These are phyloP conservation scores for Ellobium chinense DNA, from an alignment of 2,888 invertebrate species.

Conservation along the genomic window DNA sequence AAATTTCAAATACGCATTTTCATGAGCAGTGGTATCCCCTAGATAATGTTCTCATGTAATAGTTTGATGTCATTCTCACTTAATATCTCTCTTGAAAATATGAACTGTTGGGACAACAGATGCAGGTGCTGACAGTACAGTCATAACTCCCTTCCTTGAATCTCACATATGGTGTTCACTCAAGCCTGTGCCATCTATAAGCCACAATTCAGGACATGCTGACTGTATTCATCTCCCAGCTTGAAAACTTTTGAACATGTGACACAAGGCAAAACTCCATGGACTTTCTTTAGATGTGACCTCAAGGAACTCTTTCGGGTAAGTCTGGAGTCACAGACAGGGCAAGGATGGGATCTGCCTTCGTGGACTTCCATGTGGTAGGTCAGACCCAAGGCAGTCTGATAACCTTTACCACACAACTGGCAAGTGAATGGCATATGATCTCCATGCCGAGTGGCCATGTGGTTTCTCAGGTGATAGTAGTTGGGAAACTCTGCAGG, in stretches of 20 bases:
- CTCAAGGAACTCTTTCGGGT: conserved; percentile 3
- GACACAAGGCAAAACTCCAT: neutral
- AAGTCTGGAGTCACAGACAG: conserved; percentile 9
- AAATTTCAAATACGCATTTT: too few relatives aligned
- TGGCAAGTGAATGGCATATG: conserved; percentile 9
- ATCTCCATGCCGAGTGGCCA: neutral
- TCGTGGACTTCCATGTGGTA: neutral
- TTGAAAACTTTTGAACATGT: neutral
- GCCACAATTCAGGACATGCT: conserved; percentile 5
- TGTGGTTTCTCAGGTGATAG: neutral
- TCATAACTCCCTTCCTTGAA: too few relatives aligned
- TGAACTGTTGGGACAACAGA: too few relatives aligned
- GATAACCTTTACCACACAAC: conserved; percentile 11
- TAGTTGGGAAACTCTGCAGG: neutral
- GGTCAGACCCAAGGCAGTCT: neutral
- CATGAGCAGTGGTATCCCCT: too few relatives aligned
- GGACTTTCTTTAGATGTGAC: neutral
- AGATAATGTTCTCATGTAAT: too few relatives aligned
- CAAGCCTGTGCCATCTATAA: too few relatives aligned
- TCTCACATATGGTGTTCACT: too few relatives aligned
- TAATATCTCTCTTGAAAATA: too few relatives aligned
- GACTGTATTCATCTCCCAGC: neutral
- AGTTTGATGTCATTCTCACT: too few relatives aligned
- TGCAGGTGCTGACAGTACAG: too few relatives aligned
- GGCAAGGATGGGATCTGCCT: neutral